Evolutionary conservation across 2,113 vertebrate genomes (phyloP), one percentile per base, ranked within the genome.

Genomic region (Notiomystis cincta): DNA sequence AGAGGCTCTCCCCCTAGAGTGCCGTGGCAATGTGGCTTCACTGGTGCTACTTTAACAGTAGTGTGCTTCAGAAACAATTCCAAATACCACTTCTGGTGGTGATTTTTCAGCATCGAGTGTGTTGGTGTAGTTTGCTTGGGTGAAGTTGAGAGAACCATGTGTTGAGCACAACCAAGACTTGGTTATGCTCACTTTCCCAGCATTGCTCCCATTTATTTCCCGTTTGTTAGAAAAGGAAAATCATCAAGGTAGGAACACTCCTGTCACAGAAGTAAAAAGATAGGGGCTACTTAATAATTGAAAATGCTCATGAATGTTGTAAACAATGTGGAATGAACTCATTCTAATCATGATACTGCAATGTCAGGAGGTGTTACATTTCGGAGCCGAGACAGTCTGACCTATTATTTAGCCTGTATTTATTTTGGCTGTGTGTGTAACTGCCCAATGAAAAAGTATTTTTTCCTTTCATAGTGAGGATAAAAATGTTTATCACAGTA

Each of bases 251-350:
- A 98, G 97, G 97, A 98, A 96, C 97, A 98, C 95, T 93, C 92
- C 98, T 87, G 89, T 95, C 96, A 93, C 93, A 93, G 97, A 95
- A 93, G 99, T 98, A 99, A 99, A 98, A 97, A 96, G 98, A 99
- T 98, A 98, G 91, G 98, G 87, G 56, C 91, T 98, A 70, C 93
- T 99, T 96, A 99, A 99, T 99, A 98, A 99, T 99, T 99, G 98
- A 97, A 96, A 95, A 96, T 82, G 56, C 98, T 99, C 98, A 99
- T 99, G 97, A 99, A 99, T 99, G 97, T 99, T 99, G 98, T 98
- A 99, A 98, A 96, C 97, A 97, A 97, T 98, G 98, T 97, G 97
- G 97, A 98, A 96, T 98, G 98, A 98, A 98, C 98, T 98, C 97
- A 58, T 97, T 98, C 98, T 98, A 98, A 98, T 99, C 98, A 97